A percentile compares a stretch with the other conserved stretches of the same genome.
phyloP scores from a whole-genome alignment of 2,888 invertebrate species.

The Linnaemya tessellans region DNA sequence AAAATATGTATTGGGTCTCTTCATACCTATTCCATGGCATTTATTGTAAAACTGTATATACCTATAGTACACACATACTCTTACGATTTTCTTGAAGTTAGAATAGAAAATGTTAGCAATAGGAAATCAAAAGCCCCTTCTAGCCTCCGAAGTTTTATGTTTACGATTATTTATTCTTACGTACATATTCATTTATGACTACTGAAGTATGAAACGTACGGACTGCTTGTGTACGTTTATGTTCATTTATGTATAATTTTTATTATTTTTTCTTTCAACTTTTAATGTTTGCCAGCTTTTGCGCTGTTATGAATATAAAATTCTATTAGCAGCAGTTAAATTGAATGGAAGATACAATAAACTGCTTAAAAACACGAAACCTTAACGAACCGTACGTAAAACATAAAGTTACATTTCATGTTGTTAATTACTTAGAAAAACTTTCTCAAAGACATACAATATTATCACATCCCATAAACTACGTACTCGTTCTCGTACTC shows the following conservation, averaged over 20 bases:
- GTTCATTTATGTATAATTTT: background rate
- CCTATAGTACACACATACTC: too few species aligned
- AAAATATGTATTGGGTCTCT: too few species aligned
- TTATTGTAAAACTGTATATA: too few species aligned
- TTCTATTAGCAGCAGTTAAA: conserved; percentile 65
- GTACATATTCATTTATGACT: background rate
- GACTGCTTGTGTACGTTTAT: background rate
- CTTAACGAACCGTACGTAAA: conserved; percentile 50
- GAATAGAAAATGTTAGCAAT: background rate
- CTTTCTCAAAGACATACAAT: background rate
- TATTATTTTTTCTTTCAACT: background rate
- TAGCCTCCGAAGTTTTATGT: conserved; percentile 13
- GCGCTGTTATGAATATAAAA: conserved; percentile 43
- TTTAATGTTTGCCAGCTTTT: background rate
- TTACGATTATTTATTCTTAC: conserved; percentile 13
- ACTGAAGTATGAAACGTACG: background rate
- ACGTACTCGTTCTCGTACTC: too few species aligned
- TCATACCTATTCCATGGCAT: too few species aligned
- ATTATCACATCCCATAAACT: background rate
- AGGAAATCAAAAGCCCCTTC: background rate
- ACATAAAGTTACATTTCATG: conserved; percentile 47
- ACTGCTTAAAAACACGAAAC: conserved; percentile 61
- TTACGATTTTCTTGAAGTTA: background rate
- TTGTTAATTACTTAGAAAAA: conserved; percentile 54
- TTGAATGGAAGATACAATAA: conserved; percentile 65